phyloP scores from a whole-genome alignment of 2,113 vertebrate species.

The Apteryx owenii region DNA sequence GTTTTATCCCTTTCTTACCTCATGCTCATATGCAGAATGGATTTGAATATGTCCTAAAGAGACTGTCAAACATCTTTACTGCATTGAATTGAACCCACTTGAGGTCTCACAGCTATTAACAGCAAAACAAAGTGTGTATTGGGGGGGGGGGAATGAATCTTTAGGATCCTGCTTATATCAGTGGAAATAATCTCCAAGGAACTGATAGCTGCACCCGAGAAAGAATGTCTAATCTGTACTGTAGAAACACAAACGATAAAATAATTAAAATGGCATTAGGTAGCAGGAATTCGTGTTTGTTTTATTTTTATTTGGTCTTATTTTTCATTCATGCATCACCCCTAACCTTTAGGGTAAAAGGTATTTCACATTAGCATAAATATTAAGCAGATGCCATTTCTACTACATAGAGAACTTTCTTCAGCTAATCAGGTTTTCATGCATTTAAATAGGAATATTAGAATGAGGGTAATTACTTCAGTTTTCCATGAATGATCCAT shows the following conservation, averaged over 20 bases:
- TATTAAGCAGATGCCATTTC: slow-evolving; percentile 83
- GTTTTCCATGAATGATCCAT: slow-evolving; percentile 83
- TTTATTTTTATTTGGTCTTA: slow-evolving; percentile 57
- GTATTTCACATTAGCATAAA: slow-evolving; percentile 85
- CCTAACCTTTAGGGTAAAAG: slow-evolving; percentile 82
- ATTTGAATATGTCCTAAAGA: background rate
- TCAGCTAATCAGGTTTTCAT: slow-evolving; percentile 90
- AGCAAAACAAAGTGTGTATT: background rate
- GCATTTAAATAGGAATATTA: slow-evolving; percentile 99
- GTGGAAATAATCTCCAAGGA: background rate
- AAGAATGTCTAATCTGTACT: background rate
- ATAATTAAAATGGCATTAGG: background rate
- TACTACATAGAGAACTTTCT: slow-evolving; percentile 80
- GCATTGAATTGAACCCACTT: background rate
- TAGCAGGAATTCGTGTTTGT: background rate
- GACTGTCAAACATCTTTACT: background rate
- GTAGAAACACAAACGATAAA: background rate
- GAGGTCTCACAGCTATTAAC: background rate
- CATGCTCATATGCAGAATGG: fast-evolving
- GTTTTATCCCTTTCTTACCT: background rate
- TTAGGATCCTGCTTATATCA: background rate
- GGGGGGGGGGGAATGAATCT: fast-evolving
- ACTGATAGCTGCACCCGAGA: background rate
- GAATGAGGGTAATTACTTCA: slow-evolving; percentile 86
- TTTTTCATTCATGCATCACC: slow-evolving; percentile 76